Conservation (phyloP, 2,797 vertebrate genomes). For the Oreortyx pictus region DNA sequence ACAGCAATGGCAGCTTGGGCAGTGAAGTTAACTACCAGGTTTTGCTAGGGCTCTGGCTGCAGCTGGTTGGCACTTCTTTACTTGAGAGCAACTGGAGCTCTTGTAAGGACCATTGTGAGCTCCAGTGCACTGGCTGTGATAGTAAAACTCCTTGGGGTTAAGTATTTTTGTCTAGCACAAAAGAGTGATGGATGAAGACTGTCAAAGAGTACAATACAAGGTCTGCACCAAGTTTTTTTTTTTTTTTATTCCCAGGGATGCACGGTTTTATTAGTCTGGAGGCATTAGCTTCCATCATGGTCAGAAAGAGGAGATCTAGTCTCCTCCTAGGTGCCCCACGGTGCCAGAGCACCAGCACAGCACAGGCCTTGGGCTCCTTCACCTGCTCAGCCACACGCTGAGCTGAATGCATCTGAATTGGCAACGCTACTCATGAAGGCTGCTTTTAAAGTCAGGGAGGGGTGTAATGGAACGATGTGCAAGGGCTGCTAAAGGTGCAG, state of each 20-base stretch:
- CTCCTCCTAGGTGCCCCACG: neutral
- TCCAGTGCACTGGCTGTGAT: neutral
- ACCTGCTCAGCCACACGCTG: neutral
- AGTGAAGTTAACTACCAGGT: accelerated
- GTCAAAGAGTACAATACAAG: neutral
- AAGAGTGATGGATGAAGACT: neutral
- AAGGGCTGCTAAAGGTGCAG: neutral
- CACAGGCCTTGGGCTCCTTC: neutral
- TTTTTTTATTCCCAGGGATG: neutral
- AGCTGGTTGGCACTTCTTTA: neutral
- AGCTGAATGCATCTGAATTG: neutral
- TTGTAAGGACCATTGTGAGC: neutral
- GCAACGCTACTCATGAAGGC: neutral
- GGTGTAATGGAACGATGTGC: neutral
- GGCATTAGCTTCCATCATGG: neutral
- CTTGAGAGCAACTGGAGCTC: neutral
- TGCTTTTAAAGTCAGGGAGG: neutral
- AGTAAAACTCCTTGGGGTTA: neutral
- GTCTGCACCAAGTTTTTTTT: neutral
- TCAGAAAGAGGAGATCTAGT: accelerated
- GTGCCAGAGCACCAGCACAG: neutral
- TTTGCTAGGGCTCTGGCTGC: neutral
- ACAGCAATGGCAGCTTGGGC: too few species aligned
- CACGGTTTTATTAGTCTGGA: neutral
- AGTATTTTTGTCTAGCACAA: neutral